Evolutionary conservation across 2,113 vertebrate genomes (phyloP), one percentile per base, ranked within the genome.

Genomic region (Vulpes lagopus): DNA sequence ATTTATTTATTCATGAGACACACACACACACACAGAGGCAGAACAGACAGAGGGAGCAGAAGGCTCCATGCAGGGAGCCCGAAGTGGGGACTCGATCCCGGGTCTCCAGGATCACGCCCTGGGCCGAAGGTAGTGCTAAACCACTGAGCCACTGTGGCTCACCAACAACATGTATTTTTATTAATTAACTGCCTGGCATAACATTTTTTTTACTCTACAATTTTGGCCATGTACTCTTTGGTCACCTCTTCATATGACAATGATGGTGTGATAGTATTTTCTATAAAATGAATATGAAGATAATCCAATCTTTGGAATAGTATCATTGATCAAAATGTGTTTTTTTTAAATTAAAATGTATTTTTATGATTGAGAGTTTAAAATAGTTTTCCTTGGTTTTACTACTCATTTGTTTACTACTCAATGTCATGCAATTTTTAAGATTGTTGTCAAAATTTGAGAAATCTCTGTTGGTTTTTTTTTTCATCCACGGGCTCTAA

Each of bases 391-490:
- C 32, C 90, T 90, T 69, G n/a, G 25, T 65, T 83, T 91, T 30
- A 71, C 79, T 87, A 51, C 25, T 87, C 43, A 88, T 82, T 73
- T 35, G 51, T 8, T 43, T 43, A 8, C 43, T 43, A 43, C 7
- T 43, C 43, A 84, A 88, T 74, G 20, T 67, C 59, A 49, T 43
- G 32, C 51, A n/a, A 65, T 60, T 94, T 91, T 96, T 88, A 87
- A 62, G 27, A 57, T 35, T 87, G 27, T 14, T 57, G 17, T 62
- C 67, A 79, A 93, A 80, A 69, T 90, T 27, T 71, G 62, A 76
- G 62, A 55, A 71, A 78, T 96, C 19, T 71, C 20, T 69, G 10
- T 76, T 87, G 59, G 20, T 5, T 3, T 49, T 64, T 81, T 35
- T 83, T 78, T 57, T 67, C 11, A 59, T 74, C 49, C 38, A 20